Evolutionary conservation across 2,113 vertebrate genomes (phyloP).

Genomic region (Microtus pennsylvanicus): DNA sequence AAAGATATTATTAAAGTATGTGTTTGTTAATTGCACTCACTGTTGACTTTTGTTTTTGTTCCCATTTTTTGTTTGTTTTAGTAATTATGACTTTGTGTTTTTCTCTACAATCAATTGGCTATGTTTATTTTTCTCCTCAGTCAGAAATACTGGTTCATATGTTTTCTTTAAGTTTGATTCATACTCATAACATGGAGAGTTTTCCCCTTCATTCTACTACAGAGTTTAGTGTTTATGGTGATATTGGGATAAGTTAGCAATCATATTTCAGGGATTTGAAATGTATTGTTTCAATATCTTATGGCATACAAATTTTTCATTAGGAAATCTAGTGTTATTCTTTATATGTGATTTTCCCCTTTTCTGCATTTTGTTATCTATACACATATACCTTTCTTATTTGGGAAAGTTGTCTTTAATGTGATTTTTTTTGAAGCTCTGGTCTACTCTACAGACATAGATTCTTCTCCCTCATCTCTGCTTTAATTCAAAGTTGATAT

Average conservation of each 20-base stretch:
- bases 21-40: background rate
- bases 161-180: background rate
- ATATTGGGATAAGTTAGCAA: background rate
- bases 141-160: background rate
- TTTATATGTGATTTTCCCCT: background rate
- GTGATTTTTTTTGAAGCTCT: background rate
- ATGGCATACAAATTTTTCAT: background rate
- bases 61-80: background rate
- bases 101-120: background rate
- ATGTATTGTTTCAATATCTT: background rate
- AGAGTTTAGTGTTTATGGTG: background rate
- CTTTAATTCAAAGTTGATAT: background rate
- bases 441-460: background rate
- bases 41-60: background rate
- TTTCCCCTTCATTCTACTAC: background rate
- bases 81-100: background rate
- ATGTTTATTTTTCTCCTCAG: background rate
- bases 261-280: background rate
- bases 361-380: background rate
- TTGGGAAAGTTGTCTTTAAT: background rate
- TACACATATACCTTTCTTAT: background rate
- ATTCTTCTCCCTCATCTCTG: background rate
- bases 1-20: background rate
- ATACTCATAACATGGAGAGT: background rate
- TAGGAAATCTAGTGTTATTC: background rate